These are phyloP conservation scores for Cinclus mexicanus DNA, from an alignment of 2,113 vertebrate genomes.

Conservation along the genomic window DNA sequence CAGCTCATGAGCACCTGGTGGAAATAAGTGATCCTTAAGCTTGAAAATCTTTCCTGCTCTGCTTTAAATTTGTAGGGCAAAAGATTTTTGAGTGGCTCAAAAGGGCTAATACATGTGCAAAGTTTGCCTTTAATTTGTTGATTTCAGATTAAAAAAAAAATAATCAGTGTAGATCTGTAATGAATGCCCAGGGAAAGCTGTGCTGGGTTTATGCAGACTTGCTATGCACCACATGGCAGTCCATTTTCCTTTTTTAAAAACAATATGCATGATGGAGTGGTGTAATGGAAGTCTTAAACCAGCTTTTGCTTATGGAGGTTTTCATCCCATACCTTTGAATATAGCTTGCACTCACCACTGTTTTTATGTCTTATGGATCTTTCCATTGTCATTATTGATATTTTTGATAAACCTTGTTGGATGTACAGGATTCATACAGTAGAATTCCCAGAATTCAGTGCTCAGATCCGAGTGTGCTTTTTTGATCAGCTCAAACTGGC, in stretches of 20 bases:
- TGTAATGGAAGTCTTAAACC: background rate
- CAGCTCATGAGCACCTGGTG: background rate
- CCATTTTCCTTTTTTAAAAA: background rate
- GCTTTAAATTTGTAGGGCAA: background rate
- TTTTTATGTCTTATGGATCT: background rate
- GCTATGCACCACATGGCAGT: background rate
- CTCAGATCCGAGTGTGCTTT: background rate
- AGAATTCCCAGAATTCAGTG: background rate
- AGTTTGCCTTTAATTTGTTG: background rate
- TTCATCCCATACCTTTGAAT: background rate
- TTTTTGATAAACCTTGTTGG: background rate
- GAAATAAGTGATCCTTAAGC: background rate
- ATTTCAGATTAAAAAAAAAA: background rate
- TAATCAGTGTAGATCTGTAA: background rate
- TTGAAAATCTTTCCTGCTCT: background rate
- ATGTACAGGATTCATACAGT: background rate
- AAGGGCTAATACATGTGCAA: background rate
- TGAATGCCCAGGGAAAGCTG: background rate
- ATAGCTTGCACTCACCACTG: background rate
- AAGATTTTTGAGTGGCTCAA: background rate
- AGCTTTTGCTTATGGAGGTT: background rate
- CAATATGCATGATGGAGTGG: background rate
- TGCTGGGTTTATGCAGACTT: background rate
- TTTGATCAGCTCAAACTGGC: background rate
- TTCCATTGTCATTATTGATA: background rate